phyloP scores from a whole-genome alignment of 2,113 vertebrate species.

The Cichladusa arquata region DNA sequence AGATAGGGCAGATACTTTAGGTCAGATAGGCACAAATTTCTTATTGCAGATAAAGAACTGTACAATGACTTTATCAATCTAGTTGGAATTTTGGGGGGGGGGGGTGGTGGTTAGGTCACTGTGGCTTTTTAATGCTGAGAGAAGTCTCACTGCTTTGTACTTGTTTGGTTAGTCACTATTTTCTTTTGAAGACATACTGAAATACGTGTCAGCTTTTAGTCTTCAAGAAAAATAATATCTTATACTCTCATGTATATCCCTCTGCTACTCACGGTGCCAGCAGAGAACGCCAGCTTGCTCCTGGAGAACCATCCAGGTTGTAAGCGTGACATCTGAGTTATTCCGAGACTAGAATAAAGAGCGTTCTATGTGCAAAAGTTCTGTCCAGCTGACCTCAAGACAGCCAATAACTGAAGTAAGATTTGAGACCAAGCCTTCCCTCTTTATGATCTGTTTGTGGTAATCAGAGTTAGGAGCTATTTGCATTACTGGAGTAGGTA shows the following conservation, averaged over 20 bases:
- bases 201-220: not conserved
- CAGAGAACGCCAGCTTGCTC: not conserved
- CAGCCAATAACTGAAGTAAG: not conserved
- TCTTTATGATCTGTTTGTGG: not conserved
- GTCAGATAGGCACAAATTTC: not conserved
- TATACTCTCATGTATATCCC: not conserved
- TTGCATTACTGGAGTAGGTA: not conserved
- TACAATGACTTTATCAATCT: not conserved
- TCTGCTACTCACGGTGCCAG: not conserved
- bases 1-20: not conserved
- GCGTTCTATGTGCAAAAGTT: not conserved
- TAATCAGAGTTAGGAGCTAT: not conserved
- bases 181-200: not conserved
- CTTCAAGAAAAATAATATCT: not conserved
- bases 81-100: fast-evolving
- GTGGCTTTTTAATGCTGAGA: not conserved
- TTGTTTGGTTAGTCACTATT: not conserved
- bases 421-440: not conserved
- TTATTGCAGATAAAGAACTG: not conserved
- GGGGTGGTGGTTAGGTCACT: fast-evolving
- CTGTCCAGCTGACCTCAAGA: not conserved
- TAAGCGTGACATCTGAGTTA: not conserved
- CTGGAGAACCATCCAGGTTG: not conserved
- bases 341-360: not conserved
- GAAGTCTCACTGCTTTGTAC: not conserved